Evolutionary conservation across 2,113 vertebrate genomes (phyloP), one percentile per base, ranked within the genome.

Genomic region (Rafetus swinhoei): DNA sequence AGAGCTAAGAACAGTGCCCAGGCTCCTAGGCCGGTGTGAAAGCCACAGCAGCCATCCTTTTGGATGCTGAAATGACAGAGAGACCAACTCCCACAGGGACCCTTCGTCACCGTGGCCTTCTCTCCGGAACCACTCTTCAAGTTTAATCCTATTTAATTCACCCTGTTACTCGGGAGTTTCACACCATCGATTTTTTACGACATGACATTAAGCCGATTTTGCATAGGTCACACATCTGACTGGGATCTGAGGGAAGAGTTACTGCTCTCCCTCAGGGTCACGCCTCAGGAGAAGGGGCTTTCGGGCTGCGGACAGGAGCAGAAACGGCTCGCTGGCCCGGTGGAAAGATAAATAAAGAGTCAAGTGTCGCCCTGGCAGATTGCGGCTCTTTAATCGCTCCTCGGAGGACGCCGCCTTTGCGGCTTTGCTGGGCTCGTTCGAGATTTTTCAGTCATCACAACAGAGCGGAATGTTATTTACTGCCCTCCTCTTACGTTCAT

Each of bases 391-490:
- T 92, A 90, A 92, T 86, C 91, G 92, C 82, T 93, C 92, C 94
- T 95, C 80, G 72, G 96, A 96, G 95, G 87, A 90, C 79, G 82
- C 81, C 88, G 93, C 32, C 65, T 72, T 90, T 91, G 92, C 79
- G 90, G 92, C 84, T 95, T 79, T 85, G 82, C 89, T 5, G 74
- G 65, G 85, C 59, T 79, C 0, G 0, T 93, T 93, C 45, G 62
- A 86, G 94, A 56, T 65, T 92, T 94, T 82, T 62, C 82, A 96
- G 85, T 90, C 82, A 80, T 62, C 0, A 2, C 93, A 94, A 95
- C 81, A 92, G 81, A 92, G 83, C 87, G 94, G 92, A 95, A 82
- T 39, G 53, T 96, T 96, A 94, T 95, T 96, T 96, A 96, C 85
- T 91, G 90, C 81, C 86, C 79, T 93, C 85, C 8, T 29, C 94